Evolutionary conservation across 2,888 invertebrate species (phyloP).

Genomic region (Octodonta nipae): DNA sequence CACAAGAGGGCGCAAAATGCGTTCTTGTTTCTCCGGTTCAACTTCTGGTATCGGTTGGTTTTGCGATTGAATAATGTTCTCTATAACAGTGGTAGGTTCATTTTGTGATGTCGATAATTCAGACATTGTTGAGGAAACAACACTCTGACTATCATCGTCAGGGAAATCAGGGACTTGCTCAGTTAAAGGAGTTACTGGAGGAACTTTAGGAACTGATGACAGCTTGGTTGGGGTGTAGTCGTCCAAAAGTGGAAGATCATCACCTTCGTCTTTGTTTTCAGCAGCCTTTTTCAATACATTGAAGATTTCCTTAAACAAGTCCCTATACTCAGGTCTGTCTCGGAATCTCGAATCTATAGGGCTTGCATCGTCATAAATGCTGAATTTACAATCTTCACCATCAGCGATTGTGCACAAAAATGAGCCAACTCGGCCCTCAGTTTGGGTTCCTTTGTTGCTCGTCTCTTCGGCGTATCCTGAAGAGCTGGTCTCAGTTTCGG

Average conservation of each 20-base stretch:
- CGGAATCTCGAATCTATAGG: constrained; percentile 71
- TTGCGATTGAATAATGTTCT: constrained; percentile 39
- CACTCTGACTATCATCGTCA: constrained; percentile 61
- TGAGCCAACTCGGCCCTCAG: constrained; percentile 65
- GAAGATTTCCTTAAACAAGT: constrained; percentile 72
- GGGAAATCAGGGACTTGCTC: constrained; percentile 42
- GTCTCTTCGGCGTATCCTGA: constrained; percentile 74
- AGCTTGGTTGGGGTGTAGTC: constrained; percentile 39
- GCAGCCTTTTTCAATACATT: constrained; percentile 71
- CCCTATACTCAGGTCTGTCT: constrained; percentile 68
- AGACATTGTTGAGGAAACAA: constrained; percentile 62
- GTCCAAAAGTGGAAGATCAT: constrained; percentile 58
- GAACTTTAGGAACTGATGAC: constrained; percentile 37
- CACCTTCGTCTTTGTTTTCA: constrained; percentile 68
- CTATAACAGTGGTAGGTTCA: constrained; percentile 47
- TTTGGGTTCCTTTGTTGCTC: constrained; percentile 70
- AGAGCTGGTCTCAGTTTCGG: constrained; percentile 73
- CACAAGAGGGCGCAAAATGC: constrained; percentile 50
- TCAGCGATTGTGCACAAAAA: constrained; percentile 74
- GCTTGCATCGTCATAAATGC: constrained; percentile 65
- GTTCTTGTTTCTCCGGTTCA: constrained; percentile 31
- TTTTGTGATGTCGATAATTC: constrained; percentile 57
- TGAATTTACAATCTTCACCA: constrained; percentile 73
- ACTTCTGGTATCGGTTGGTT: constrained; percentile 27
- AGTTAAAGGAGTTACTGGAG: constrained; percentile 54